phyloP scores from a whole-genome alignment of 2,113 vertebrate species.

The Pelodiscus sinensis region DNA sequence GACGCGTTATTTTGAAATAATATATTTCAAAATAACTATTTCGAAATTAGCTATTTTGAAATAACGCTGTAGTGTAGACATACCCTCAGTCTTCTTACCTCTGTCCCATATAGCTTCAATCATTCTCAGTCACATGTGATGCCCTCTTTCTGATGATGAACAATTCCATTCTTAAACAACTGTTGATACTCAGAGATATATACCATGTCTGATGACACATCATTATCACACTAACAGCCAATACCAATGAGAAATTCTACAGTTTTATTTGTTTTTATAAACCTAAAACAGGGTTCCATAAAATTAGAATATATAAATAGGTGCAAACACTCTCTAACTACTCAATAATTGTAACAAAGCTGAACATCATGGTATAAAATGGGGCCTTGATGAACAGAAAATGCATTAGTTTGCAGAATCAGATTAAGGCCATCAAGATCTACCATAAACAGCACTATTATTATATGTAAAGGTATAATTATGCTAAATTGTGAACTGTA shows the following conservation, averaged over 20 bases:
- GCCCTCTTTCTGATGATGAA: background rate
- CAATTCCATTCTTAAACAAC: background rate
- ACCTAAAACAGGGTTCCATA: constrained; percentile 41
- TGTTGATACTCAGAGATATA: background rate
- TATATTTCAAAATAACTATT: too few relatives aligned
- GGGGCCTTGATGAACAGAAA: constrained; percentile 36
- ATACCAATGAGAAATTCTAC: background rate
- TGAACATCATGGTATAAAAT: background rate
- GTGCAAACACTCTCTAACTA: constrained; percentile 40
- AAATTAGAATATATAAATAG: constrained; percentile 51
- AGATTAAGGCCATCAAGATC: constrained; percentile 52
- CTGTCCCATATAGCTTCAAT: background rate
- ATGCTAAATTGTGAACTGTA: constrained; percentile 54
- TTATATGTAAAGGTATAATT: constrained; percentile 62
- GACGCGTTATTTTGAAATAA: too few relatives aligned
- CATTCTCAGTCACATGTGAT: constrained; percentile 7
- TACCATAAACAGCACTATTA: constrained; percentile 43
- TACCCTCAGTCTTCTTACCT: background rate
- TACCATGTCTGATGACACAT: background rate
- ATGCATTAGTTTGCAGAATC: constrained; percentile 44
- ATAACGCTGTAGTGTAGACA: too few relatives aligned
- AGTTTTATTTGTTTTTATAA: constrained; percentile 48
- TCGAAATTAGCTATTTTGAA: too few relatives aligned
- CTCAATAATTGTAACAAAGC: constrained; percentile 36
- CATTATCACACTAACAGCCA: background rate